phyloP scores from a whole-genome alignment of 2,113 vertebrate genomes.

The Prunella fulvescens region DNA sequence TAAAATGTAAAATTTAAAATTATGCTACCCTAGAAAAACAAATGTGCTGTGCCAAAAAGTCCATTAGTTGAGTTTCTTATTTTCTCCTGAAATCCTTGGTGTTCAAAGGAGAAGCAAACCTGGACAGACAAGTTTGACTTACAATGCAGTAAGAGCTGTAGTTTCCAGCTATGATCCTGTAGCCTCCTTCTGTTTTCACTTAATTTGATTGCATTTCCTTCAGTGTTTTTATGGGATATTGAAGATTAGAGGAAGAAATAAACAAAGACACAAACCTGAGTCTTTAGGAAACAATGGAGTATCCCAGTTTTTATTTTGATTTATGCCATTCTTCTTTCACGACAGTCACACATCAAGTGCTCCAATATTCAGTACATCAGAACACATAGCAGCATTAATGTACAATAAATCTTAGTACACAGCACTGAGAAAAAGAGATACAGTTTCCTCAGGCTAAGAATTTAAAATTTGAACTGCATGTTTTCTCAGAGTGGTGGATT shows the following conservation, averaged over 20 bases:
- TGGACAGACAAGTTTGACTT: neutral
- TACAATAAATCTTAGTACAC: neutral
- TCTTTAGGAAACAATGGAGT: neutral
- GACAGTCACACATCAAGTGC: neutral
- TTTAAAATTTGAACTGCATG: neutral
- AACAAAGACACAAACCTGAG: neutral
- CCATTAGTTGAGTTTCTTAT: neutral
- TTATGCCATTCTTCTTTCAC: neutral
- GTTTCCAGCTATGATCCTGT: neutral
- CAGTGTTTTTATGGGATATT: neutral
- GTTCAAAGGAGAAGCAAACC: neutral
- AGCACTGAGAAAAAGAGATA: neutral
- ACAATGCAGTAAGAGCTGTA: neutral
- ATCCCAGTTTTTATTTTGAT: neutral
- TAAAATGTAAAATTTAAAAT: conserved; percentile 13
- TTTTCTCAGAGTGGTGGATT: neutral
- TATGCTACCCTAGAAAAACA: neutral
- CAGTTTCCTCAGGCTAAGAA: neutral
- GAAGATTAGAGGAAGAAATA: neutral
- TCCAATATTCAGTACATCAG: neutral
- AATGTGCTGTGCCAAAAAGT: neutral
- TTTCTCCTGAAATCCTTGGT: neutral
- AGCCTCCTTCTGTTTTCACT: neutral
- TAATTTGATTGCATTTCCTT: neutral
- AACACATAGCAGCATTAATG: rapidly evolving